Percentiles rank a stretch among this genome's conserved stretches.
phyloP scores from a whole-genome alignment of 2,797 vertebrate species.

The Cirrhinus mrigala region DNA sequence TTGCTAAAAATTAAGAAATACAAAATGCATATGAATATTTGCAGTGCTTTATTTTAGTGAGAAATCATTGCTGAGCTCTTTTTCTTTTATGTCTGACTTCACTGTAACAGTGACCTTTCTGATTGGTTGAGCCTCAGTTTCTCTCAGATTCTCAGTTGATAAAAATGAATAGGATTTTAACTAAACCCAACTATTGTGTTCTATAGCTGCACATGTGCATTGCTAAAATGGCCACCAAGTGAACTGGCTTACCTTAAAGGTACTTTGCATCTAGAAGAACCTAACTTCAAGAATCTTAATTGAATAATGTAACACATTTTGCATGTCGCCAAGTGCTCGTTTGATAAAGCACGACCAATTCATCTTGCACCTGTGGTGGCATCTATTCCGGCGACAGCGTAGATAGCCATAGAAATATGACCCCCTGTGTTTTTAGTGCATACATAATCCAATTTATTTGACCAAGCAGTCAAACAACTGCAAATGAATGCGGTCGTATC shows the following conservation, averaged over 20 bases:
- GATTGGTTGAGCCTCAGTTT: background rate
- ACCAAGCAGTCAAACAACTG: slow-evolving; percentile 58
- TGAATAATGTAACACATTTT: slow-evolving; percentile 20
- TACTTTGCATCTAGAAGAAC: background rate
- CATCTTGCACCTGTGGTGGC: slow-evolving; percentile 21
- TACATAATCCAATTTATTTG: slow-evolving; percentile 59
- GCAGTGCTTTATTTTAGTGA: background rate
- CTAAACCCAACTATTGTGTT: too few relatives aligned
- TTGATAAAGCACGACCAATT: slow-evolving; percentile 28
- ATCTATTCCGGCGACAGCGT: slow-evolving; percentile 37
- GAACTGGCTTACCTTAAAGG: background rate
- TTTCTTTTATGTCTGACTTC: background rate
- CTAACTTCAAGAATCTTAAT: slow-evolving; percentile 14
- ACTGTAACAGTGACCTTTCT: background rate
- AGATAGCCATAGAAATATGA: slow-evolving; percentile 59
- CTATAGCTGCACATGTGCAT: background rate
- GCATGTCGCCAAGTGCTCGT: slow-evolving; percentile 25
- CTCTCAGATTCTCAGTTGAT: background rate
- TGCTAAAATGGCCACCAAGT: background rate
- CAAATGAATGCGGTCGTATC: slow-evolving; percentile 53
- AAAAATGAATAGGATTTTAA: background rate
- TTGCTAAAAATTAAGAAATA: background rate
- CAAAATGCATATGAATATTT: background rate
- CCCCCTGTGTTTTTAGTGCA: slow-evolving; percentile 56
- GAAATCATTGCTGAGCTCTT: background rate